phyloP scores from a whole-genome alignment of 2,888 invertebrate genomes.

The Aphelenchoides bicaudatus region DNA sequence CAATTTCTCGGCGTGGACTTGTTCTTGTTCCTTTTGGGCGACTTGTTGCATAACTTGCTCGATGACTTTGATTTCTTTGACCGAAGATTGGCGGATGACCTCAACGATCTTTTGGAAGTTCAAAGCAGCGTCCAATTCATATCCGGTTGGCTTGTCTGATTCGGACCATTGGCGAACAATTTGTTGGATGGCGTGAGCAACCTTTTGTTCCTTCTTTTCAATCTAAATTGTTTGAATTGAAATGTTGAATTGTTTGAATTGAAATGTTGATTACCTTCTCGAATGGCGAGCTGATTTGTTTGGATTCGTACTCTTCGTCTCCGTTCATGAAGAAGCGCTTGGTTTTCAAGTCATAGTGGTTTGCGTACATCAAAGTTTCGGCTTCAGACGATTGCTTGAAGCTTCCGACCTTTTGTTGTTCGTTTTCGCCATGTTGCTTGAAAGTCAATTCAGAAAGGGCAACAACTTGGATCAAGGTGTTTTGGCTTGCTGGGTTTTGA shows the following conservation, averaged over 20 bases:
- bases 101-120: background rate
- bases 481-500: constrained; percentile 26
- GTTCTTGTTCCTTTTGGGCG: background rate
- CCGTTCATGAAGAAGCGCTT: constrained; percentile 45
- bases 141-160: background rate
- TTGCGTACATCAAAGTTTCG: constrained; percentile 41
- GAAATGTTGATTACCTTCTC: background rate
- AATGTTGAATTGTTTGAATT: no score
- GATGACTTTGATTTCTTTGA: constrained; percentile 28
- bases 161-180: constrained; percentile 7
- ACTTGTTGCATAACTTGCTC: constrained; percentile 32
- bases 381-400: constrained; percentile 22
- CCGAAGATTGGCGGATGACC: constrained; percentile 3
- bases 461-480: constrained; percentile 18
- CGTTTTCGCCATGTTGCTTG: constrained; percentile 7
- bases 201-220: background rate
- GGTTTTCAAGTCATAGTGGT: constrained; percentile 33
- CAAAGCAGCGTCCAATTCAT: constrained; percentile 5
- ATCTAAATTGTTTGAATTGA: background rate
- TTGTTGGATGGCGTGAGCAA: background rate
- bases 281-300: constrained; percentile 6
- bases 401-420: constrained; percentile 15
- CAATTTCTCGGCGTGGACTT: constrained; percentile 21
- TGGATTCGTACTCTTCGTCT: constrained; percentile 32
- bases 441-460: constrained; percentile 14